A percentile compares a stretch with the other conserved stretches of the same genome.
phyloP scores from a whole-genome alignment of 1,140 invertebrate species.

The Drosophila repleta region DNA sequence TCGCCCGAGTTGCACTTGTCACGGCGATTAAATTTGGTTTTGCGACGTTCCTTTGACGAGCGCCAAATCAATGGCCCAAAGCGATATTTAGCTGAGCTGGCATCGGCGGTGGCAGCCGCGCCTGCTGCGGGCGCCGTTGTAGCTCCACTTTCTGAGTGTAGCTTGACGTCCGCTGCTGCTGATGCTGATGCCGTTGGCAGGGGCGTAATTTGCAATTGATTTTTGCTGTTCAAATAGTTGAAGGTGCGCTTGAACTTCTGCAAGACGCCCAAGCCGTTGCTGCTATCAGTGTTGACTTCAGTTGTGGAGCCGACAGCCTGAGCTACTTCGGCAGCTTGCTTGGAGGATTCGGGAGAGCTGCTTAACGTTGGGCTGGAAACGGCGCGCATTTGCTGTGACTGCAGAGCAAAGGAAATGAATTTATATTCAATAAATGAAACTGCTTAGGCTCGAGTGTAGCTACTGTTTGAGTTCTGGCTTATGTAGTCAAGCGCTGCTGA shows the following conservation, averaged over 20 bases:
- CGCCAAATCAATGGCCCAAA: constrained; percentile 90
- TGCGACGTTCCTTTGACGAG: constrained; percentile 89
- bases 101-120: constrained; percentile 30
- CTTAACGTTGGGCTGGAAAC: constrained; percentile 79
- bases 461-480: background rate
- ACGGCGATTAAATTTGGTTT: constrained; percentile 88
- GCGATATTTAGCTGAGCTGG: constrained; percentile 76
- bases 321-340: constrained; percentile 1
- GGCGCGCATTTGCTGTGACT: constrained; percentile 78
- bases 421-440: constrained; percentile 4
- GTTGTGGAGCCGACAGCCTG: background rate
- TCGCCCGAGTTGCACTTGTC: constrained; percentile 91
- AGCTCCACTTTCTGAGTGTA: constrained; percentile 26
- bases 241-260: constrained; percentile 90
- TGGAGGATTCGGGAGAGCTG: constrained; percentile 16
- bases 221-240: constrained; percentile 84
- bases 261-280: constrained; percentile 84
- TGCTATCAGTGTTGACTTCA: constrained; percentile 2
- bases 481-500: background rate
- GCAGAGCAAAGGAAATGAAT: constrained; percentile 22
- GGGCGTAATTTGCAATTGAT: constrained; percentile 60
- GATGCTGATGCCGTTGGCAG: background rate
- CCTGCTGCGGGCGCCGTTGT: constrained; percentile 20
- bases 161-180: constrained; percentile 45
- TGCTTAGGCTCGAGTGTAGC: background rate